Evolutionary conservation across 2,888 invertebrate genomes (phyloP).

Genomic region (Acheta domesticus): DNA sequence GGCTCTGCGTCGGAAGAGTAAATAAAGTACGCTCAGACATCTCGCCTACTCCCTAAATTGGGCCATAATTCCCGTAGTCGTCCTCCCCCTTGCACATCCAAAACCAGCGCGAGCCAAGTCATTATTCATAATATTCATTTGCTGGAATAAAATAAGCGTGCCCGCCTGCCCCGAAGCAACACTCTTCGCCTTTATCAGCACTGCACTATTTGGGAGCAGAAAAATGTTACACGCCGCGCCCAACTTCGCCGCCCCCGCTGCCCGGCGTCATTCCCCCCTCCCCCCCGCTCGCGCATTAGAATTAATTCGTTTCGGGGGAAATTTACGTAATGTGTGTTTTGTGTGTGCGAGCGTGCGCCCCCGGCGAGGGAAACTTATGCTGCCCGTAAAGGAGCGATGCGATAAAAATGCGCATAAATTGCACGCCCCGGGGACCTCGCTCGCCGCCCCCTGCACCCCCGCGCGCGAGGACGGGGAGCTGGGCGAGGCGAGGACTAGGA

Average conservation of each 20-base stretch:
- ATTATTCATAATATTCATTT: not conserved
- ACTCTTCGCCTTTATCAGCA: constrained; percentile 2
- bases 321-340: constrained; percentile 18
- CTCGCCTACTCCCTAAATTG: no score
- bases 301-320: constrained; percentile 18
- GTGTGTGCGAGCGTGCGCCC: constrained; percentile 18
- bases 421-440: not conserved
- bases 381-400: not conserved
- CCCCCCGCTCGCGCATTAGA: not conserved
- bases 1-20: no score
- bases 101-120: not conserved
- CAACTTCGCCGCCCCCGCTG: not conserved
- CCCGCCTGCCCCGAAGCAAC: not conserved
- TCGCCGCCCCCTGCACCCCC: not conserved
- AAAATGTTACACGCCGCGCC: not conserved
- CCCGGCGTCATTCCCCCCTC: not conserved
- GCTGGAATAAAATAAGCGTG: not conserved
- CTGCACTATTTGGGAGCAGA: not conserved
- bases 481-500: no score
- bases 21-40: no score
- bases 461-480: not conserved
- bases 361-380: not conserved
- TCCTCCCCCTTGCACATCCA: no score
- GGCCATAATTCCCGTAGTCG: no score
- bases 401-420: constrained; percentile 18